phyloP scores from a whole-genome alignment of 2,113 vertebrate species.

The Nibea albiflora region DNA sequence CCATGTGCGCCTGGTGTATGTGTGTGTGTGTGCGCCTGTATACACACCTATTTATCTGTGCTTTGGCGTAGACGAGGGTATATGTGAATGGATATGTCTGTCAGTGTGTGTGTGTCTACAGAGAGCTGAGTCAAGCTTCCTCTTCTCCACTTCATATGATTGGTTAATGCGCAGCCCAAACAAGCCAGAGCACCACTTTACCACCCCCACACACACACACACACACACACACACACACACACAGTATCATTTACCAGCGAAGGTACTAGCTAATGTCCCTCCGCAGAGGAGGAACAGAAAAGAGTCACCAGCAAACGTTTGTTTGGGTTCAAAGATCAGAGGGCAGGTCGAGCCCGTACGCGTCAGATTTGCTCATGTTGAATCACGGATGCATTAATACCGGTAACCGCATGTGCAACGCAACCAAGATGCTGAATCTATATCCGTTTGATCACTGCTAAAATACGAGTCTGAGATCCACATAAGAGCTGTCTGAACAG shows the following conservation, averaged over 20 bases:
- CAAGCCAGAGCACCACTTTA: not conserved
- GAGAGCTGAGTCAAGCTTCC: constrained; percentile 29
- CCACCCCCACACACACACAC: not conserved
- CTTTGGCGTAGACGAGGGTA: not conserved
- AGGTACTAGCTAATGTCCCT: constrained; percentile 10
- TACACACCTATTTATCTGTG: not conserved
- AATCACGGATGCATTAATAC: constrained; percentile 35
- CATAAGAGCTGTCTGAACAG: not conserved
- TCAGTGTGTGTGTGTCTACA: not conserved
- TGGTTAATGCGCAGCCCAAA: constrained; percentile 22
- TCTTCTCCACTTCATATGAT: constrained; percentile 11
- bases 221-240: too few species aligned
- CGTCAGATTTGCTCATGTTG: constrained; percentile 8
- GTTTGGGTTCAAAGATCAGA: constrained; percentile 25
- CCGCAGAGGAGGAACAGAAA: constrained; percentile 14
- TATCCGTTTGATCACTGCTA: not conserved
- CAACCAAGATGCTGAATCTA: not conserved
- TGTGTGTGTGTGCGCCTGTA: not conserved
- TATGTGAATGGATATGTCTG: not conserved
- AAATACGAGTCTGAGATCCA: not conserved
- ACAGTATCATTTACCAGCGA: constrained; percentile 45
- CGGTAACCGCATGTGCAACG: constrained; percentile 18
- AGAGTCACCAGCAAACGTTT: constrained; percentile 66
- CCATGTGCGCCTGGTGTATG: constrained; percentile 26
- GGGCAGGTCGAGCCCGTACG: not conserved